Base-by-base conservation (phyloP, 2,888 invertebrate genomes). In the Drosophila kokeensis region DNA sequence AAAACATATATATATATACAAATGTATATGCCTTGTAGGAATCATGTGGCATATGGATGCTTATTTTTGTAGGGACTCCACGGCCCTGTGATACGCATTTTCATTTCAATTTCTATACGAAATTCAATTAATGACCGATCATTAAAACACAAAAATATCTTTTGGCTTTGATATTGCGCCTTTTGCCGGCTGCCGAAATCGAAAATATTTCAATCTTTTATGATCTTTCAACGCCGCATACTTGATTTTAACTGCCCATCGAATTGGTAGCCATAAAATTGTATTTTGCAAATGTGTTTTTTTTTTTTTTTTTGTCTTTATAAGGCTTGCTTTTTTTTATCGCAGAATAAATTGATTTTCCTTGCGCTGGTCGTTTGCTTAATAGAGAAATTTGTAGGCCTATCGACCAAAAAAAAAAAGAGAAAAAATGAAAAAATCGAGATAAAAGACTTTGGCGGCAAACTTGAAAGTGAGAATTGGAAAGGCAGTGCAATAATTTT, bases 51-150 rank as follows among this genome's bases (percentile, higher is more conserved):
- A 62, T 73, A 59, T 66, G 29, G 5, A 50, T 50, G n/a, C 2
- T 29, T 18, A 10, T 30, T 57, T 57, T 73, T 40, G 55, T 54
- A 42, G 76, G 66, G 58, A 76, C 36, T 59, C 42, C 36, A 18
- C 38, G 59, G 67, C 72, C 80, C 86, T 83, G 77, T 72, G 77
- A 70, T 71, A 79, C 77, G 81, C 83, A 76, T 81, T 86, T 83
- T 68, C 84, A 89, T 83, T 83, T 76, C 74, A 79, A 81, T 88
- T 81, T 82, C 76, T 85, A 85, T 80, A 76, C 73, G 66, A 81
- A 89, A 81, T 88, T 90, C 92, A 92, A 92, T 92, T 91, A 91
- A 91, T 91, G 92, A 83, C 86, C 85, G 89, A 87, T 89, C 91
- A 92, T 91, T 92, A 92, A 91, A 87, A 89, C n/a, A 76, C 73